Evolutionary conservation across 2,888 invertebrate species (phyloP), one percentile per base, ranked within the genome.

Genomic region (Phortica okadai): DNA sequence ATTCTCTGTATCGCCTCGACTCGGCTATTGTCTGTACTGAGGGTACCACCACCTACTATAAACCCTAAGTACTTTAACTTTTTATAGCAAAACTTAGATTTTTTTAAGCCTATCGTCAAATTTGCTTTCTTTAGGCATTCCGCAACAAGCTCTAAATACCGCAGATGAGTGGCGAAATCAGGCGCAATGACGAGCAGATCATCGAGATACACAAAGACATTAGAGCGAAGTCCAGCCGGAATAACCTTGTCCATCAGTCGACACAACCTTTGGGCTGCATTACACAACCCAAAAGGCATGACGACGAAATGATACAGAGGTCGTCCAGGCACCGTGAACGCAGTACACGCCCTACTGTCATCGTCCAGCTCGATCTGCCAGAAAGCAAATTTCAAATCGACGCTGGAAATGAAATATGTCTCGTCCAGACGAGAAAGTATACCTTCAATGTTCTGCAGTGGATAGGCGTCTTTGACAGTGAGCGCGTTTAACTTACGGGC

Each of bases 201-300:
- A 11, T 79, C 78, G 2, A 81, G 45, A 64, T 81, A 80, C 0
- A 77, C 62, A 50, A 80, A 80, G 0, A 79, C 79, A n/a, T n/a
- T n/a, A 25, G 69, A 67, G 8, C 74, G 67, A 2, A 81, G 16
- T n/a, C 16, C 50, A 7, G 70, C 41, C 11, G 78, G 76, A 21
- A 78, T 64, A 16, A 77, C 78, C 54, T 77, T 79, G 62, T 81
- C 78, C 75, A 81, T 79, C 6, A 81, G 66, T 6, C 74, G 54
- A 44, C 74, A 79, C 14, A 66, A 21, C 62, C 21, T 4, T 5
- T 59, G 59, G 33, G 33, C 33, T 6, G 59, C 59, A 10, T 59
- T 59, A 16, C 59, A 16, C 8, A 59, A 16, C 69, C 25, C 77
- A 77, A 10, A 75, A 67, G 14, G 76, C 78, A 21, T 81, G 75